These are phyloP conservation scores for Venustaconcha ellipsiformis DNA, from an alignment of 1,140 invertebrate species.

Conservation along the genomic window DNA sequence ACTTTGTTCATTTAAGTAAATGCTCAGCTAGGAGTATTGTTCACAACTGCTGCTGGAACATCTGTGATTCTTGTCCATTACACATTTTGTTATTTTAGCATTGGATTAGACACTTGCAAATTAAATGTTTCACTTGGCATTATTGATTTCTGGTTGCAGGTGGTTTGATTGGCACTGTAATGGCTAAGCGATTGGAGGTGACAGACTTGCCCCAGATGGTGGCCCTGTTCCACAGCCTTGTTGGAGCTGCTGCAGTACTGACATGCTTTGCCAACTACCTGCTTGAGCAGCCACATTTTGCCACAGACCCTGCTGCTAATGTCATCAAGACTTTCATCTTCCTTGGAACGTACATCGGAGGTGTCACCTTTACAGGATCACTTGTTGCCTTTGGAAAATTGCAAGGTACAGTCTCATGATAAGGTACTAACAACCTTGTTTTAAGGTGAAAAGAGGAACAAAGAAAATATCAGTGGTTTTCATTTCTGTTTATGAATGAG, in stretches of 20 bases:
- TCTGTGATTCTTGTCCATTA: no score
- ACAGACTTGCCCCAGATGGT: constrained; percentile 92
- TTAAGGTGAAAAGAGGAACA: no score
- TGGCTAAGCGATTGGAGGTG: constrained; percentile 87
- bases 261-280: constrained; percentile 89
- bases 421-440: no score
- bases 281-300: constrained; percentile 85
- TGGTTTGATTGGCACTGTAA: constrained; percentile 67
- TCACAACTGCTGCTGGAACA: no score
- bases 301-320: constrained; percentile 83
- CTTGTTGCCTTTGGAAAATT: constrained; percentile 93
- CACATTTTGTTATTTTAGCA: no score
- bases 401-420: constrained; percentile 72
- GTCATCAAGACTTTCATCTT: constrained; percentile 90
- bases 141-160: constrained; percentile 38
- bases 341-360: constrained; percentile 91
- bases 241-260: constrained; percentile 87
- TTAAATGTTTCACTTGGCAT: no score
- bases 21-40: no score
- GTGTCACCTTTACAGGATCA: constrained; percentile 90
- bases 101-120: no score
- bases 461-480: no score
- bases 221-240: constrained; percentile 89
- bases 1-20: no score
- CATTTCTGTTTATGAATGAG: no score